These are phyloP conservation scores for Spodoptera litura DNA, from an alignment of 1,140 invertebrate species.

Conservation along the genomic window DNA sequence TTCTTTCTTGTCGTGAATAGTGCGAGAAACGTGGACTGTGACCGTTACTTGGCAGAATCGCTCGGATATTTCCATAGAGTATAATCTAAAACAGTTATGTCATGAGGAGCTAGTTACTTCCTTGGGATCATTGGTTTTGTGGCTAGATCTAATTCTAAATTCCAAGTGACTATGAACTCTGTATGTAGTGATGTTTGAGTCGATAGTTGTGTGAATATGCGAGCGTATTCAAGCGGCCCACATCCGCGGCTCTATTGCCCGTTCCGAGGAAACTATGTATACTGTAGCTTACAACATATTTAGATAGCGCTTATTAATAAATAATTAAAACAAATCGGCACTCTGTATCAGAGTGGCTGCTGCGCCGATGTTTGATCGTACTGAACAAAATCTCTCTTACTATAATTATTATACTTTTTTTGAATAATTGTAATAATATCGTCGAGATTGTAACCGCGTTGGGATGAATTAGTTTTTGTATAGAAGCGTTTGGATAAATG, in stretches of 20 bases:
- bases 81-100: conserved; percentile 4
- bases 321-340: conserved; percentile 69
- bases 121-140: background rate
- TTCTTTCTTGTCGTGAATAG: background rate
- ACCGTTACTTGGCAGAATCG: background rate
- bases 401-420: conserved; percentile 59
- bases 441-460: conserved; percentile 64
- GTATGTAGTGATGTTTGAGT: background rate
- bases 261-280: conserved; percentile 57
- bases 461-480: conserved; percentile 72
- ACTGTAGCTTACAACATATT: conserved; percentile 65
- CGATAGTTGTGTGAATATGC: background rate
- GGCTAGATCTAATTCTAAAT: background rate
- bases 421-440: conserved; percentile 62
- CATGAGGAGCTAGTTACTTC: conserved; percentile 18
- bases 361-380: conserved; percentile 67
- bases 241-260: background rate
- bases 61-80: background rate
- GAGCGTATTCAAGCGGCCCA: background rate
- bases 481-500: conserved; percentile 62
- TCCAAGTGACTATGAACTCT: conserved; percentile 1
- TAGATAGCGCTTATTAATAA: conserved; percentile 81
- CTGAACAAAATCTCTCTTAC: conserved; percentile 75
- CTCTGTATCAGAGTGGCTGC: conserved; percentile 82
- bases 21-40: background rate